Evolutionary conservation across 1,140 invertebrate genomes (phyloP).

Genomic region (Bombus pyrosoma): DNA sequence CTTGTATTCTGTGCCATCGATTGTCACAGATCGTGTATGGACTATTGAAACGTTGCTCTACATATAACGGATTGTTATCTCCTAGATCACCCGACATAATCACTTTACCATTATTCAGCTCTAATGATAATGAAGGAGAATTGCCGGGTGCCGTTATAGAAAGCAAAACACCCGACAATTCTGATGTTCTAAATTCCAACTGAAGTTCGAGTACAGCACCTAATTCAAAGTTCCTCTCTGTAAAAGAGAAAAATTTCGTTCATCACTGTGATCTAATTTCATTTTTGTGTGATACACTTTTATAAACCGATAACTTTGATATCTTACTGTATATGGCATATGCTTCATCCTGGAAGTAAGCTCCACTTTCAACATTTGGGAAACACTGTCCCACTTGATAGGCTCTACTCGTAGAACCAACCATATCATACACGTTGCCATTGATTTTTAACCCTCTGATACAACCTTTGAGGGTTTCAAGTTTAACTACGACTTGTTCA

Average conservation of each 20-base stretch:
- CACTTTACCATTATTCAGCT: conserved; percentile 90
- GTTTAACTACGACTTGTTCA: conserved; percentile 84
- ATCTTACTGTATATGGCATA: conserved; percentile 91
- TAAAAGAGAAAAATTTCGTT: conserved; percentile 53
- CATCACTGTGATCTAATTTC: neutral
- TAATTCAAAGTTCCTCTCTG: conserved; percentile 88
- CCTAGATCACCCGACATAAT: conserved; percentile 88
- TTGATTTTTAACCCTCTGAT: conserved; percentile 90
- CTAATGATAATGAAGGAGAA: conserved; percentile 88
- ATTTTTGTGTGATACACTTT: no score
- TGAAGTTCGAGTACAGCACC: conserved; percentile 87
- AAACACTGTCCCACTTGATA: conserved; percentile 94
- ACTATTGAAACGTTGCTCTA: conserved; percentile 84
- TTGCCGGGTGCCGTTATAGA: conserved; percentile 86
- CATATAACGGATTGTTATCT: conserved; percentile 84
- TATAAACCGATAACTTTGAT: neutral
- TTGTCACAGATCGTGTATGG: conserved; percentile 91
- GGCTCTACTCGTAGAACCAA: conserved; percentile 86
- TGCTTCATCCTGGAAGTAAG: conserved; percentile 92
- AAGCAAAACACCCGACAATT: conserved; percentile 90
- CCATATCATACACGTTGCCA: conserved; percentile 88
- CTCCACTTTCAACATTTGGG: conserved; percentile 91
- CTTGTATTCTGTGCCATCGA: conserved; percentile 92
- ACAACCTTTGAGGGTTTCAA: conserved; percentile 93
- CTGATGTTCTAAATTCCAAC: conserved; percentile 92